Conservation (phyloP, 2,797 vertebrate species). For the Gymnocypris eckloni region DNA sequence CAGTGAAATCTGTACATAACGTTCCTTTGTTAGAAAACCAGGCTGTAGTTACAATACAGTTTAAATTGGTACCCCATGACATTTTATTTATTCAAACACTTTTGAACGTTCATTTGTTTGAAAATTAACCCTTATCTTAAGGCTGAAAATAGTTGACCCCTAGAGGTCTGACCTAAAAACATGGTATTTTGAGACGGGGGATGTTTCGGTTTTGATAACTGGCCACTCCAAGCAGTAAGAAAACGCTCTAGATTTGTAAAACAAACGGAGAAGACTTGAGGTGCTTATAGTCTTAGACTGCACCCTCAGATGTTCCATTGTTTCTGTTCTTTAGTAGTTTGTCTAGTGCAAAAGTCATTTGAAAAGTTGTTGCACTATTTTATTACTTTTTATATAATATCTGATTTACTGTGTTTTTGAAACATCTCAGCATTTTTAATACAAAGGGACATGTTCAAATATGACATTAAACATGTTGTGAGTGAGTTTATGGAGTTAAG, state of each 20-base stretch:
- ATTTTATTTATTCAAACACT: slow-evolving; percentile 18
- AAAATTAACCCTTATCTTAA: background rate
- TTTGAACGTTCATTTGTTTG: background rate
- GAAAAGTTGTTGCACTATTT: slow-evolving; percentile 80
- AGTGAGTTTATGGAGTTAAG: slow-evolving; percentile 47
- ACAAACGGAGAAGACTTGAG: slow-evolving; percentile 38
- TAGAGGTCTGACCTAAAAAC: background rate
- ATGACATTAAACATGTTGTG: slow-evolving; percentile 65
- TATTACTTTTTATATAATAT: slow-evolving; percentile 83
- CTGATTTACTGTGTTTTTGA: slow-evolving; percentile 70
- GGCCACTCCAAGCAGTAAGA: background rate
- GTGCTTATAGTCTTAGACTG: slow-evolving; percentile 44
- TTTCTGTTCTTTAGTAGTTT: slow-evolving; percentile 79
- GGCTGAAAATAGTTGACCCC: background rate
- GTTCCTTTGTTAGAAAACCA: slow-evolving; percentile 15
- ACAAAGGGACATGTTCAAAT: slow-evolving; percentile 60
- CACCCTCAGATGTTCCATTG: slow-evolving; percentile 59
- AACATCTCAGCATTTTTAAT: slow-evolving; percentile 65
- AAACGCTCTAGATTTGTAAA: slow-evolving; percentile 29
- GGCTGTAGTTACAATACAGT: slow-evolving; percentile 24
- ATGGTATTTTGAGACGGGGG: background rate
- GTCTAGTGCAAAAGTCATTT: slow-evolving; percentile 71
- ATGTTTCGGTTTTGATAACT: background rate
- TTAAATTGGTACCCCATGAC: slow-evolving; percentile 22
- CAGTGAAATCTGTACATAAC: slow-evolving; percentile 21